Conservation (phyloP, 2,888 invertebrate genomes). For the Dexiosoma caninum region DNA sequence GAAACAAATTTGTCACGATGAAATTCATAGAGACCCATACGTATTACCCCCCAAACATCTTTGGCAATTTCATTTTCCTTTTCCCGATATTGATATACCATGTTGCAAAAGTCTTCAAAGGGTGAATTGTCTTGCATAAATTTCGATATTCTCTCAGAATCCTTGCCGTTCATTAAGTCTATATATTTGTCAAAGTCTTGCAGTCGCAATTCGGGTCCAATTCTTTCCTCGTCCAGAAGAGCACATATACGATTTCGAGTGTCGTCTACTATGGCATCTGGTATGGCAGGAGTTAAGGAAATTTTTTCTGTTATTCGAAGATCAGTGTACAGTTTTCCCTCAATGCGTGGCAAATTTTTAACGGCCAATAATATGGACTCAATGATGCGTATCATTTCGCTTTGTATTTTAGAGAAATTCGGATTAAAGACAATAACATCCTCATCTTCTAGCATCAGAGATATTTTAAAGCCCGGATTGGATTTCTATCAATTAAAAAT, state of each 20-base stretch:
- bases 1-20: conserved; percentile 88
- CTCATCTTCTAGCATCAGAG: conserved; percentile 75
- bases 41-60: conserved; percentile 81
- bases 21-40: conserved; percentile 91
- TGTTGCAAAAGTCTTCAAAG: conserved; percentile 82
- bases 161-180: conserved; percentile 84
- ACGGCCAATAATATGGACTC: conserved; percentile 87
- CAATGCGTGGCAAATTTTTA: conserved; percentile 85
- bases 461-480: conserved; percentile 82
- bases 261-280: conserved; percentile 82
- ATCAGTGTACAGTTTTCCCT: conserved; percentile 82
- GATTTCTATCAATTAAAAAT: conserved; percentile 78
- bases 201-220: conserved; percentile 85
- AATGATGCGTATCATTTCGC: conserved; percentile 84
- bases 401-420: conserved; percentile 85
- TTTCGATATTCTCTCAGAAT: conserved; percentile 80
- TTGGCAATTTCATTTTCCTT: conserved; percentile 82
- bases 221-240: conserved; percentile 84
- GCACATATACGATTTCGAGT: conserved; percentile 82
- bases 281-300: conserved; percentile 82
- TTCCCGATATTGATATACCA: conserved; percentile 82
- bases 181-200: conserved; percentile 90
- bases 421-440: conserved; percentile 86
- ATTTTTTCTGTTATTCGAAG: conserved; percentile 68
- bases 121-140: conserved; percentile 84